phyloP scores from a whole-genome alignment of 2,888 invertebrate genomes.

The Ceratothoa steindachneri region DNA sequence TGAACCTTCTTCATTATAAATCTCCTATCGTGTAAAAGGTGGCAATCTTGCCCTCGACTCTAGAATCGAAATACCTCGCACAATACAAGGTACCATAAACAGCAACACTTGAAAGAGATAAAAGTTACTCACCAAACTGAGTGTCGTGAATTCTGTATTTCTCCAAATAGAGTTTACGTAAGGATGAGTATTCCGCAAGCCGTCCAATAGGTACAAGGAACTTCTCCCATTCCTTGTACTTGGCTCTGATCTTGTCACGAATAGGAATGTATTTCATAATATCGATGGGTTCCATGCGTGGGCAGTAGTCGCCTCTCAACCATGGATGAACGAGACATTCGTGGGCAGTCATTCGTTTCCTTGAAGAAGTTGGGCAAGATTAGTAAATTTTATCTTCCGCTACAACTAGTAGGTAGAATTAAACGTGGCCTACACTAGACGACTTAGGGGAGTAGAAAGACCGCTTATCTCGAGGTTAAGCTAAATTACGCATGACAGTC shows the following conservation, averaged over 20 bases:
- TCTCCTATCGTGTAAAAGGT: too few relatives aligned
- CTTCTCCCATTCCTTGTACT: constrained; percentile 74
- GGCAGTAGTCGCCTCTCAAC: constrained; percentile 81
- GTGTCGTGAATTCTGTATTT: constrained; percentile 95
- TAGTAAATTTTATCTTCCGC: too few relatives aligned
- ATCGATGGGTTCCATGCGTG: constrained; percentile 70
- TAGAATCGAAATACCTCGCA: too few relatives aligned
- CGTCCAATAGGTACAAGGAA: constrained; percentile 92
- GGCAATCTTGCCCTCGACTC: too few relatives aligned
- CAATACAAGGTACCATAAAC: too few relatives aligned
- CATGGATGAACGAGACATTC: constrained; percentile 93
- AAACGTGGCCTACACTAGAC: too few relatives aligned
- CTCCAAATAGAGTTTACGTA: constrained; percentile 89
- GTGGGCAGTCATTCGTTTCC: constrained; percentile 95
- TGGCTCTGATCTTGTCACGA: constrained; percentile 78
- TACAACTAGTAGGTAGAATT: too few relatives aligned
- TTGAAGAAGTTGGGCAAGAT: too few relatives aligned
- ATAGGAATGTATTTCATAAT: constrained; percentile 78
- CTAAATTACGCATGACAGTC: too few relatives aligned
- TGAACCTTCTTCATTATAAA: too few relatives aligned
- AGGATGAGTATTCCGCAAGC: constrained; percentile 92
- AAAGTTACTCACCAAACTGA: constrained; percentile 70
- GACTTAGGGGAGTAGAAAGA: too few relatives aligned
- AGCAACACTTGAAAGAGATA: neutral
- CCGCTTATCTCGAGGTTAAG: too few relatives aligned